Percentiles rank a stretch among this genome's conserved stretches.
Evolutionary conservation across 2,888 invertebrate genomes (phyloP).

Genomic region (Nesidiocoris tenuis): DNA sequence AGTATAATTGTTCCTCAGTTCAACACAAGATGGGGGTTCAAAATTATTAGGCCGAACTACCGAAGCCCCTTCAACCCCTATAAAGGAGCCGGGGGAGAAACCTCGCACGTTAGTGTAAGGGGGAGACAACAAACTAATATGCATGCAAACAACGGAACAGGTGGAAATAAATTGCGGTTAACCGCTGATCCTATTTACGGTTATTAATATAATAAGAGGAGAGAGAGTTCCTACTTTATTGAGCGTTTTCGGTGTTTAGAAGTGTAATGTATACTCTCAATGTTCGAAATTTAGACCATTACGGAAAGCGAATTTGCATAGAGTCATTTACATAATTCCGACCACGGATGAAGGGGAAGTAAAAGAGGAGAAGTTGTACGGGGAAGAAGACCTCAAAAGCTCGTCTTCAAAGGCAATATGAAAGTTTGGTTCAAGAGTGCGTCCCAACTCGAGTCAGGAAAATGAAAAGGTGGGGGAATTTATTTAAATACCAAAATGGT

Average conservation of each 20-base stretch:
- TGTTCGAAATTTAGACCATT: slow-evolving; percentile 41
- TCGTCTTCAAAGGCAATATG: slow-evolving; percentile 38
- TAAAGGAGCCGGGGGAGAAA: not conserved
- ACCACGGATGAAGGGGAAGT: not conserved
- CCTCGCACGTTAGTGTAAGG: not conserved
- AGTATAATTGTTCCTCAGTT: too few species aligned
- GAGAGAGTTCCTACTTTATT: slow-evolving; percentile 27
- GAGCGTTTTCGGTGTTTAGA: slow-evolving; percentile 40
- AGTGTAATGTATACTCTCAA: slow-evolving; percentile 42
- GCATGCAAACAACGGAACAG: slow-evolving; percentile 42
- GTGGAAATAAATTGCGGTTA: slow-evolving; percentile 34
- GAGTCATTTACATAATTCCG: slow-evolving; percentile 39
- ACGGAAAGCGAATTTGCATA: slow-evolving; percentile 38
- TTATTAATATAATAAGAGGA: slow-evolving; percentile 40
- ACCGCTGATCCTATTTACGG: slow-evolving; percentile 41
- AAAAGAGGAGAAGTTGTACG: not conserved
- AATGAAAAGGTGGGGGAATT: slow-evolving; percentile 13
- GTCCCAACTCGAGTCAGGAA: not conserved
- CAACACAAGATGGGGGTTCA: too few species aligned
- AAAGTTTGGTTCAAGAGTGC: slow-evolving; percentile 37
- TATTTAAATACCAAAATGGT: slow-evolving; percentile 34
- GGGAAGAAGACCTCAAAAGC: not conserved
- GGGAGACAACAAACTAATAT: slow-evolving; percentile 14
- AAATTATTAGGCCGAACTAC: too few species aligned
- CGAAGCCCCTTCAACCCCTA: not conserved